Base-by-base conservation (phyloP, 2,888 invertebrate species). In the Herminia tarsipennalis region DNA sequence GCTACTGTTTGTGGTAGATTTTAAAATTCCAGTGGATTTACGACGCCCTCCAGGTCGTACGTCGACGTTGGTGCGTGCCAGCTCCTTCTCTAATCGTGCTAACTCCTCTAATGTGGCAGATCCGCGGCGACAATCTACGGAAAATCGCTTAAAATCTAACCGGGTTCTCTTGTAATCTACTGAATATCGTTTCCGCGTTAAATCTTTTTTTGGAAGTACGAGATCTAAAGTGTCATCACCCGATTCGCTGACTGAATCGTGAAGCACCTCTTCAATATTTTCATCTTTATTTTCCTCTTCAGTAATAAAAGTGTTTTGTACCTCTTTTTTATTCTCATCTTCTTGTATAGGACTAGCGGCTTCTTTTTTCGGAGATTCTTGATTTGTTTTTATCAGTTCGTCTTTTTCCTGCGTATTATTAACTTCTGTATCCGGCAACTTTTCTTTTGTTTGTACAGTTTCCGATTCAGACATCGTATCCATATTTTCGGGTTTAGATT, bases 1-100 rank as follows among this genome's bases (percentile, higher is more conserved):
- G 47, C 71, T 82, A 49, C 81, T 86, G 43, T 84, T 84, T 1
- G 88, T 81, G 3, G 88, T 85, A 1, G 88, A 87, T 59, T 91
- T 91, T 30, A 91, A 74, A 50, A 91, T 91, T 0, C 91, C 91
- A 12, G 83, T 77, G n/a, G 90, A 91, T 69, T 90, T 89, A 35
- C 90, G 85, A 39, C 90, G 79, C 3, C 68, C 74, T 1, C 71
- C 66, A 13, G 80, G 79, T 3, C 88, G 80, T 3, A 83, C 81
- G 27, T 88, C 89, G 5, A 89, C 73, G 50, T 89, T 90, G 5
- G 88, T 86, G n/a, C 81, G 79, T 9, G 87, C 84, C 52, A 91
- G 66, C 56, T 90, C 85, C 39, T 83, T 72, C 55, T 91, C 90
- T 1, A 91, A 75, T 28, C 81, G 79, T 12, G 80, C 70, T 38